These are phyloP conservation scores for Chrysoperla carnea DNA, from an alignment of 1,140 invertebrate genomes.

Conservation along the genomic window DNA sequence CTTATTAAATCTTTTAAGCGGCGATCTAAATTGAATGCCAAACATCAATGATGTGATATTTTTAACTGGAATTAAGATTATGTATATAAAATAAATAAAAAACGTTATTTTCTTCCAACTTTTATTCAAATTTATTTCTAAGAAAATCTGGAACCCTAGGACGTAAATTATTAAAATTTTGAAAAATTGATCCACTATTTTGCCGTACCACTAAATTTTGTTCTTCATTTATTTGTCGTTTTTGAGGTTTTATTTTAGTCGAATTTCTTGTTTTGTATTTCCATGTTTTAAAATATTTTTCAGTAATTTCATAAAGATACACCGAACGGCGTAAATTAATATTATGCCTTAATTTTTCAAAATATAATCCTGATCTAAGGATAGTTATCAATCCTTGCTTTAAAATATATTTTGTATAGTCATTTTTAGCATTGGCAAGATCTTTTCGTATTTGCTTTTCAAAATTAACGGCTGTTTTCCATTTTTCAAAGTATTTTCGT, in stretches of 20 bases:
- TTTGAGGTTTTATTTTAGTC: background rate
- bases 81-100: no score
- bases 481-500: conserved; percentile 4
- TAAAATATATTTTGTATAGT: conserved; percentile 6
- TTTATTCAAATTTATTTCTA: no score
- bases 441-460: conserved; percentile 4
- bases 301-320: conserved; percentile 6
- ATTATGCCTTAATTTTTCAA: conserved; percentile 4
- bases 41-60: no score
- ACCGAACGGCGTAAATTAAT: background rate
- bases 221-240: background rate
- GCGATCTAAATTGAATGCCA: no score
- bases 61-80: no score
- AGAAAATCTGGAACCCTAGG: no score
- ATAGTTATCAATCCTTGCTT: conserved; percentile 6
- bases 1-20: no score
- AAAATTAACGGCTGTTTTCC: conserved; percentile 1
- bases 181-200: no score
- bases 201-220: no score
- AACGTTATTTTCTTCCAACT: no score
- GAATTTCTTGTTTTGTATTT: conserved; percentile 4
- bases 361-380: conserved; percentile 4
- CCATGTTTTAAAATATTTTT: conserved; percentile 12
- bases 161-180: no score
- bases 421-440: conserved; percentile 6